phyloP scores from a whole-genome alignment of 2,888 invertebrate genomes.

The Pocota personata region DNA sequence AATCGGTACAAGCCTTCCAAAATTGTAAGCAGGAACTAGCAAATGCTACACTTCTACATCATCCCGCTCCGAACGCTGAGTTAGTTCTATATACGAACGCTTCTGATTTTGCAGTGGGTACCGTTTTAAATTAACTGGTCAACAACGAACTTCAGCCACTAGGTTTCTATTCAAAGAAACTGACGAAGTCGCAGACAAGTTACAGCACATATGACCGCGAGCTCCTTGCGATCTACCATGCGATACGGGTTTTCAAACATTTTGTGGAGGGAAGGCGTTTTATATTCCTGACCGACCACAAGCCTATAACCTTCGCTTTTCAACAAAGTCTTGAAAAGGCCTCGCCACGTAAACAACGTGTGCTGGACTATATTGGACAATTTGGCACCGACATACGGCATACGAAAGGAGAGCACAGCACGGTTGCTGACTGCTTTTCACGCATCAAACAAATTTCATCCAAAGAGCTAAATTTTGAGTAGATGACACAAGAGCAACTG shows the following conservation, averaged over 20 bases:
- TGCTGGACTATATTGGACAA: neutral
- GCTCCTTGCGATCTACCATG: too few relatives aligned
- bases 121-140: too few relatives aligned
- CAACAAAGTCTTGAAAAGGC: neutral
- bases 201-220: conserved; percentile 1
- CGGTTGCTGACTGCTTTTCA: neutral
- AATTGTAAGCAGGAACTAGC: conserved; percentile 5
- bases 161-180: too few relatives aligned
- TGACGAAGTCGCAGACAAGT: neutral
- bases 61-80: neutral
- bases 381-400: too few relatives aligned
- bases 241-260: neutral
- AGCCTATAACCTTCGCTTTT: neutral
- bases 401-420: neutral
- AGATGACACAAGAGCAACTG: neutral
- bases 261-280: neutral
- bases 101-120: too few relatives aligned
- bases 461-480: neutral
- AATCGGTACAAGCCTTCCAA: conserved; percentile 2
- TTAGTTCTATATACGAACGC: neutral
- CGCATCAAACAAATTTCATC: neutral
- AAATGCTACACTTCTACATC: conserved; percentile 2
- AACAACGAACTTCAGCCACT: too few relatives aligned
- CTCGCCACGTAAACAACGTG: conserved; percentile 1
- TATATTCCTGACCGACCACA: conserved; percentile 1